A percentile compares a stretch with the other conserved stretches of the same genome.
These are phyloP conservation scores for Sander vitreus DNA, from an alignment of 2,113 vertebrate species.

Conservation along the genomic window DNA sequence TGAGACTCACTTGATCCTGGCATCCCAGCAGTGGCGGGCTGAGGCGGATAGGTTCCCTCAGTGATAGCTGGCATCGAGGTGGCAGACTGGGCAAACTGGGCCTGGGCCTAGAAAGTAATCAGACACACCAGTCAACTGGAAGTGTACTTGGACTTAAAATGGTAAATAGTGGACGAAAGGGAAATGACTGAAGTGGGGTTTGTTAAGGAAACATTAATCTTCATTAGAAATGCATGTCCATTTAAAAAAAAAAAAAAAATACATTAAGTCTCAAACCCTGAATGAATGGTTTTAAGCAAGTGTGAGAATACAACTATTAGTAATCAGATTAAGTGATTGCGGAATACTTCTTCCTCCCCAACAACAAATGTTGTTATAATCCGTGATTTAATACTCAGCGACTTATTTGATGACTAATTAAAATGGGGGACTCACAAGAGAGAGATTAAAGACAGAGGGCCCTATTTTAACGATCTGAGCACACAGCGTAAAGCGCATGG, in stretches of 20 bases:
- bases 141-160: background rate
- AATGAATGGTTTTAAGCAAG: background rate
- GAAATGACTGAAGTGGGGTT: background rate
- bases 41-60: slow-evolving; percentile 75
- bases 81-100: slow-evolving; percentile 77
- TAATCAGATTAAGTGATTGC: background rate
- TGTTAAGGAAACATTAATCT: background rate
- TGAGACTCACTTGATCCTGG: slow-evolving; percentile 77
- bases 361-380: background rate
- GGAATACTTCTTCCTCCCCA: background rate
- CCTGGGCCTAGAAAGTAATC: slow-evolving; percentile 79
- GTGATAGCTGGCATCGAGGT: slow-evolving; percentile 79
- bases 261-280: background rate
- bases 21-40: slow-evolving; percentile 56
- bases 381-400: background rate
- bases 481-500: too few species aligned
- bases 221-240: background rate
- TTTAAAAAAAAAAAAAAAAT: background rate
- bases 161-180: background rate
- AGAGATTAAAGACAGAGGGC: background rate
- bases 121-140: slow-evolving; percentile 16
- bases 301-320: background rate
- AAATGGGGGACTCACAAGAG: background rate
- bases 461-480: too few species aligned
- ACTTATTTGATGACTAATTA: background rate